Evolutionary conservation across 2,888 invertebrate species (phyloP), one percentile per base, ranked within the genome.

Genomic region (Gymnosoma rotundatum): DNA sequence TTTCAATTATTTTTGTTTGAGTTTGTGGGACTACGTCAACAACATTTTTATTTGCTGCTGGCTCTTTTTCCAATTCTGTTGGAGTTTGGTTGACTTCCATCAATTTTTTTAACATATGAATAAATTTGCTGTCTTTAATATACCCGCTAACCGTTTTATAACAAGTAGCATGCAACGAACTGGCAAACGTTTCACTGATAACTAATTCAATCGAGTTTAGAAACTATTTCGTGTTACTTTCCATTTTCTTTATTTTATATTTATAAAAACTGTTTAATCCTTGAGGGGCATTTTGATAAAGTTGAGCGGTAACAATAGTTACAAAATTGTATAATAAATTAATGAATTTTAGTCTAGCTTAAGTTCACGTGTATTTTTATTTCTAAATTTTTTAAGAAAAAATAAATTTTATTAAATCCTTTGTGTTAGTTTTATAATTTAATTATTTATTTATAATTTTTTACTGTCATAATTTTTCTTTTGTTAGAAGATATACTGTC

Each of bases 171-270:
- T 54, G 84, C 74, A 84, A 78, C 81, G 81, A 84, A 81, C 84
- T 78, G 84, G 80, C 73, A 81, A 84, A 81, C 84, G 84, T 78
- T 81, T 80, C 60, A 70, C 69, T 70, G 81, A 84, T 84, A 84
- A 84, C 84, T 84, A 84, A 84, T 81, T 84, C 78, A 81, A 78
- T 81, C 64, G 38, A 84, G 74, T 81, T 81, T 54, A 42, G 74
- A 69, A 38, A 80, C 56, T 69, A 84, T 81, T 84, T 81, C 84
- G 84, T 81, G 81, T 78, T 78, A 84, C 78, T 84, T 84, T 78
- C 73, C 52, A 74, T 81, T 74, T 66, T 66, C 20, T 54, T 58
- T 61, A 36, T 70, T 78, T 61, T 32, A n/a, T n/a, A 58, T 38
- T 63, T 36, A 16, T 14, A 56, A 56, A 32, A 58, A 72, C 21